These are phyloP conservation scores for Alca torda DNA, from an alignment of 2,797 vertebrate species.

Conservation along the genomic window DNA sequence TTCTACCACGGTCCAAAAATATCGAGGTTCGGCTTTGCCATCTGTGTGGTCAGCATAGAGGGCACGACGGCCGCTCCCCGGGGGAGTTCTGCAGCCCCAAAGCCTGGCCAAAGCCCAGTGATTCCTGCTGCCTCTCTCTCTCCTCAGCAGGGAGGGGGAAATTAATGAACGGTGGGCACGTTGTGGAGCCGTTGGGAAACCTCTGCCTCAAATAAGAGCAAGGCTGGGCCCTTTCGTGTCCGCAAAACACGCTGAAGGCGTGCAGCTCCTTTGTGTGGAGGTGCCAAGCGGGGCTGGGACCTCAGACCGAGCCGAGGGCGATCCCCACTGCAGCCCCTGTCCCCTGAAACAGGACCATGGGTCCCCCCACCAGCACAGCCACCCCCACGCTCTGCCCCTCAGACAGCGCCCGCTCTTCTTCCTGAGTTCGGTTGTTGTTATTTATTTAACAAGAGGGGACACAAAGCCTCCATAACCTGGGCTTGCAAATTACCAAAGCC, in stretches of 20 bases:
- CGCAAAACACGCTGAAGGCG: fast-evolving
- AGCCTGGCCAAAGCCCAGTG: background rate
- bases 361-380: background rate
- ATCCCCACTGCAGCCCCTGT: background rate
- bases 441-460: conserved; percentile 27
- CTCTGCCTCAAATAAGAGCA: background rate
- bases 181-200: background rate
- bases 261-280: fast-evolving
- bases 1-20: background rate
- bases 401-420: background rate
- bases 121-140: background rate
- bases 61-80: fast-evolving
- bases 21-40: background rate
- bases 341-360: fast-evolving
- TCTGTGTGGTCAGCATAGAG: background rate
- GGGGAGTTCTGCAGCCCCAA: background rate
- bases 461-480: conserved; percentile 38
- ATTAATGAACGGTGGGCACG: fast-evolving
- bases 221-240: background rate
- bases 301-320: fast-evolving
- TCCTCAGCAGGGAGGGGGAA: background rate
- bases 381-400: background rate
- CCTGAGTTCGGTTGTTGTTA: background rate
- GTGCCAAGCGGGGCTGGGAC: background rate
- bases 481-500: conserved; percentile 46